Evolutionary conservation across 2,797 vertebrate genomes (phyloP).

Genomic region (Darevskia nairensis): DNA sequence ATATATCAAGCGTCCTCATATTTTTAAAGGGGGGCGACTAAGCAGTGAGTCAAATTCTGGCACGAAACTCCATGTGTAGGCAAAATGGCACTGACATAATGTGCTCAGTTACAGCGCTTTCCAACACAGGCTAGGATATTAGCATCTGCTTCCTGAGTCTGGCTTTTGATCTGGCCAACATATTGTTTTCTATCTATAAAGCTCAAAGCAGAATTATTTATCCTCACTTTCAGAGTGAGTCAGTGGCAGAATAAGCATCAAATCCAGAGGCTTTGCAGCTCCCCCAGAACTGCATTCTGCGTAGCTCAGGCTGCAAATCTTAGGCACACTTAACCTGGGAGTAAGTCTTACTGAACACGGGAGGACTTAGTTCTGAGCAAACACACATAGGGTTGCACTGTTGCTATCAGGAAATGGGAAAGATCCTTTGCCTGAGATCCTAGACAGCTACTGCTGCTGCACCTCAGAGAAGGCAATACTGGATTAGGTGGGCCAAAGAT

Average conservation of each 20-base stretch:
- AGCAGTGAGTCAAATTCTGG: slow-evolving; percentile 11
- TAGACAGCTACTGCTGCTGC: no score
- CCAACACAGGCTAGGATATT: slow-evolving; percentile 38
- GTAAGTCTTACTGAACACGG: neutral
- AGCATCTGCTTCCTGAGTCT: slow-evolving; percentile 31
- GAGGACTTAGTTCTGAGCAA: neutral
- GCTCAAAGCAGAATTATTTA: slow-evolving; percentile 28
- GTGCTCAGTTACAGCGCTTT: slow-evolving; percentile 25
- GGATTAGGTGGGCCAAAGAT: no score
- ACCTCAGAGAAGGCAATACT: no score
- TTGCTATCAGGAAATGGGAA: neutral
- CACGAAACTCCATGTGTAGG: slow-evolving; percentile 11
- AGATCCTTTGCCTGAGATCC: no score
- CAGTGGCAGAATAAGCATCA: neutral
- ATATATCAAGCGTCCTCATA: slow-evolving; percentile 17
- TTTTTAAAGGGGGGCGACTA: neutral
- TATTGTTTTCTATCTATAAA: slow-evolving; percentile 58
- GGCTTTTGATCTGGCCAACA: slow-evolving; percentile 50
- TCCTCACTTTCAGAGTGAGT: slow-evolving; percentile 23
- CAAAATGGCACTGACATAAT: slow-evolving; percentile 31
- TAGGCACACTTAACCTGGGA: neutral
- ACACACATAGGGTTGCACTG: neutral
- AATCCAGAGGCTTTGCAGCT: neutral
- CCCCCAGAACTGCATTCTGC: neutral
- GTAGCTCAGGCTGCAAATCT: neutral